Conservation (phyloP, 2,888 invertebrate species). For the Eupithecia subumbrata region DNA sequence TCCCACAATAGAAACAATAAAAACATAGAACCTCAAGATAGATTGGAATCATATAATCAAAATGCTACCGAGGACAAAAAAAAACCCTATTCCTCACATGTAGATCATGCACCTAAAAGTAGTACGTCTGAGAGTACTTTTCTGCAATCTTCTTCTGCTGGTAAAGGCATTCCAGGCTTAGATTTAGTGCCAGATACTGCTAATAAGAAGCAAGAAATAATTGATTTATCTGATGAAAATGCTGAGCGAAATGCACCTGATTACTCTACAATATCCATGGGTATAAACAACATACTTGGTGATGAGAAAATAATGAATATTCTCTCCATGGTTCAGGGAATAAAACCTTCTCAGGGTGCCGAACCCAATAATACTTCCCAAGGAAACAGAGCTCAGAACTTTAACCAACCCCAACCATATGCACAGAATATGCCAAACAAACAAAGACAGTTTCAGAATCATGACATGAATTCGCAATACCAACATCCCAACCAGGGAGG, state of each 20-base stretch:
- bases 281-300: constrained; percentile 85
- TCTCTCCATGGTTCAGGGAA: constrained; percentile 74
- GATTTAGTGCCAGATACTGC: constrained; percentile 85
- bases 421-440: constrained; percentile 54
- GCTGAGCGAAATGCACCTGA: constrained; percentile 63
- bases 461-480: constrained; percentile 47
- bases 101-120: constrained; percentile 36
- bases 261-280: constrained; percentile 85
- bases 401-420: constrained; percentile 52
- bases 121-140: constrained; percentile 55
- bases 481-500: constrained; percentile 47
- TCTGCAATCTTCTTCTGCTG: constrained; percentile 59
- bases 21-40: constrained; percentile 57
- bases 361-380: constrained; percentile 27
- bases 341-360: constrained; percentile 32
- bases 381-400: constrained; percentile 57
- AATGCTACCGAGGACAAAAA: constrained; percentile 38
- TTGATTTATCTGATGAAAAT: constrained; percentile 67
- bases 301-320: constrained; percentile 86
- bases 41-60: constrained; percentile 60
- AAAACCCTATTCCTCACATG: constrained; percentile 36
- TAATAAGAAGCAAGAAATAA: constrained; percentile 57
- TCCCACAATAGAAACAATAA: constrained; percentile 56
- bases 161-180: constrained; percentile 88
- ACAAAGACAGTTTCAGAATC: constrained; percentile 51